Evolutionary conservation across 1,140 invertebrate genomes (phyloP).

Genomic region (Pectinophora gossypiella): DNA sequence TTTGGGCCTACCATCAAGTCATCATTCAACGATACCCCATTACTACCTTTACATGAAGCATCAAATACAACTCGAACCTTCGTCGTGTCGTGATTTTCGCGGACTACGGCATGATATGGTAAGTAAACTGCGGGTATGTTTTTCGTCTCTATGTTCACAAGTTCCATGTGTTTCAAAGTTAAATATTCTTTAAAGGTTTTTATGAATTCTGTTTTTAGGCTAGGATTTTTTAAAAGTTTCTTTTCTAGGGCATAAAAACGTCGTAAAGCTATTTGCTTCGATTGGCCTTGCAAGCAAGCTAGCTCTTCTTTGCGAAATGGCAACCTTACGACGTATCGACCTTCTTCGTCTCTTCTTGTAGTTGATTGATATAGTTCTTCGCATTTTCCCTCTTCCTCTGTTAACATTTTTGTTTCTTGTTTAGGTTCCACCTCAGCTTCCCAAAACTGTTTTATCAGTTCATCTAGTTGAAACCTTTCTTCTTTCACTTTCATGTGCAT

Average conservation of each 20-base stretch:
- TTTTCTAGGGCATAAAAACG: neutral
- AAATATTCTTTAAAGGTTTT: neutral
- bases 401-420: neutral
- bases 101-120: neutral
- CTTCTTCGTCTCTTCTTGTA: neutral
- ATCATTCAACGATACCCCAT: constrained; percentile 37
- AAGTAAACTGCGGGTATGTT: neutral
- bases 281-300: neutral
- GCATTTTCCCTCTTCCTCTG: neutral
- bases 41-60: neutral
- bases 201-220: neutral
- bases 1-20: constrained; percentile 34
- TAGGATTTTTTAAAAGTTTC: neutral
- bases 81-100: neutral
- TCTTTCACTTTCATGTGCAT: neutral
- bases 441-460: neutral
- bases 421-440: neutral
- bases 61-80: neutral
- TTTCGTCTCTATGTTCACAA: neutral
- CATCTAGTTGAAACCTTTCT: neutral
- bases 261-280: neutral
- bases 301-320: neutral
- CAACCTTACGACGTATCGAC: neutral
- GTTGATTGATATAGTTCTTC: neutral
- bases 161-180: neutral